Evolutionary conservation across 2,113 vertebrate species (phyloP).

Genomic region (Pseudopipra pipra): DNA sequence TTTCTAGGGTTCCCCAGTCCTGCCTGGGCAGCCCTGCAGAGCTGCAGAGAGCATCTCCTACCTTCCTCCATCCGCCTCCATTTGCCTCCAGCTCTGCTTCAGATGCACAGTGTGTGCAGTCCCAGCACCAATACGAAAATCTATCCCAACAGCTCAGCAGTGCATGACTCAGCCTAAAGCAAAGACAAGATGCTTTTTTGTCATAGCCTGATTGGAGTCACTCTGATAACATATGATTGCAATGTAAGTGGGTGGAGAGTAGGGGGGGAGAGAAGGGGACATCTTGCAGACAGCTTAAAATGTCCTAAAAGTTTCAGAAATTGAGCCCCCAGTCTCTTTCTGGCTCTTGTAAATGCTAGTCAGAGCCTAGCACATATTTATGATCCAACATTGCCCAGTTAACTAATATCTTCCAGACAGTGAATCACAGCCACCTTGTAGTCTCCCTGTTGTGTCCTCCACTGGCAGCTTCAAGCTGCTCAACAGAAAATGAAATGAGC

Average conservation of each 20-base stretch:
- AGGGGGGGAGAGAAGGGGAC: neutral
- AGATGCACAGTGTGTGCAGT: neutral
- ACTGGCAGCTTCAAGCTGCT: neutral
- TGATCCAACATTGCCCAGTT: neutral
- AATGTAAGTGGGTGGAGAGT: constrained; percentile 29
- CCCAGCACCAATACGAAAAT: neutral
- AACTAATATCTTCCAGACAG: neutral
- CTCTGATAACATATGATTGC: constrained; percentile 16
- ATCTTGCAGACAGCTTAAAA: constrained; percentile 31
- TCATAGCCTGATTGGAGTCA: neutral
- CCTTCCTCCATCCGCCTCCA: neutral
- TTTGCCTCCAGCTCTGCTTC: neutral
- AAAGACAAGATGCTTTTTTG: neutral
- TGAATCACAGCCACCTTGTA: neutral
- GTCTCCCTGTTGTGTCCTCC: neutral
- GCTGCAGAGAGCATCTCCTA: neutral
- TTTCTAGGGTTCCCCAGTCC: accelerated
- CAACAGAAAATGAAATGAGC: neutral
- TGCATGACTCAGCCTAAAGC: constrained; percentile 23
- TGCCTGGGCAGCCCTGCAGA: neutral
- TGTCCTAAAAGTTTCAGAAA: constrained; percentile 13
- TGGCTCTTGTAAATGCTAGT: neutral
- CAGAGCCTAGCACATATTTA: constrained; percentile 4
- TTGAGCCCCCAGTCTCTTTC: neutral
- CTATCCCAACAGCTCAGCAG: neutral